These are phyloP conservation scores for Eupsilia transversa DNA, from an alignment of 2,888 invertebrate genomes.

Conservation along the genomic window DNA sequence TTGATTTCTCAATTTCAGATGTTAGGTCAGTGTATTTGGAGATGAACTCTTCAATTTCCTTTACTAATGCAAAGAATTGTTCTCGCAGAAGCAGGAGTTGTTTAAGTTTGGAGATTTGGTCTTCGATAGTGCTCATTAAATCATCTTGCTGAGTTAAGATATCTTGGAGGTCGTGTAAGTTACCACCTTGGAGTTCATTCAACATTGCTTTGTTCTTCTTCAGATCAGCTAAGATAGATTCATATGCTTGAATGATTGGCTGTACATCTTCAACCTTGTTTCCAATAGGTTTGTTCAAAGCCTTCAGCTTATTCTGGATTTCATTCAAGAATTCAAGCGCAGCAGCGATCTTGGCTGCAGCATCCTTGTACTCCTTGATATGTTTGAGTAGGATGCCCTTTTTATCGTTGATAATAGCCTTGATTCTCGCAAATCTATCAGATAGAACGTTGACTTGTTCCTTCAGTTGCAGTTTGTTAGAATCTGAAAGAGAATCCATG, in stretches of 20 bases:
- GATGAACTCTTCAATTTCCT: slow-evolving; percentile 96
- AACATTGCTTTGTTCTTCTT: slow-evolving; percentile 95
- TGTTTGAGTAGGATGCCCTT: slow-evolving; percentile 93
- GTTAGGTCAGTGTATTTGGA: slow-evolving; percentile 96
- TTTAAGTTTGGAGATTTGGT: slow-evolving; percentile 95
- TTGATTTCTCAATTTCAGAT: slow-evolving; percentile 95
- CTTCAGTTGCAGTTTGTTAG: slow-evolving; percentile 95
- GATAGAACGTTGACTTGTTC: slow-evolving; percentile 95
- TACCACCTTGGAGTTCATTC: slow-evolving; percentile 94
- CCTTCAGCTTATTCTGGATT: slow-evolving; percentile 95
- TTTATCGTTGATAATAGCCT: slow-evolving; percentile 94
- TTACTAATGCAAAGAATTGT: slow-evolving; percentile 96
- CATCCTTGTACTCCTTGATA: slow-evolving; percentile 95
- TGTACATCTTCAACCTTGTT: slow-evolving; percentile 97
- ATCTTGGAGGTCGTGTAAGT: slow-evolving; percentile 94
- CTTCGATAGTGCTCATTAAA: slow-evolving; percentile 95
- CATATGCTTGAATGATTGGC: slow-evolving; percentile 94
- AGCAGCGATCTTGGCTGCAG: slow-evolving; percentile 94
- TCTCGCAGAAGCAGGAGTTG: slow-evolving; percentile 95
- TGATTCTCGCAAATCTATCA: slow-evolving; percentile 94
- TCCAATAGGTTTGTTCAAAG: slow-evolving; percentile 96
- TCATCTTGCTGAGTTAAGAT: slow-evolving; percentile 96
- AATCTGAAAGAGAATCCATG: slow-evolving; percentile 94
- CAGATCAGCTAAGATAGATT: slow-evolving; percentile 94
- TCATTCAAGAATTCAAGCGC: slow-evolving; percentile 94